These are phyloP conservation scores for Coendou prehensilis DNA, from an alignment of 2,797 vertebrate genomes.

Conservation along the genomic window DNA sequence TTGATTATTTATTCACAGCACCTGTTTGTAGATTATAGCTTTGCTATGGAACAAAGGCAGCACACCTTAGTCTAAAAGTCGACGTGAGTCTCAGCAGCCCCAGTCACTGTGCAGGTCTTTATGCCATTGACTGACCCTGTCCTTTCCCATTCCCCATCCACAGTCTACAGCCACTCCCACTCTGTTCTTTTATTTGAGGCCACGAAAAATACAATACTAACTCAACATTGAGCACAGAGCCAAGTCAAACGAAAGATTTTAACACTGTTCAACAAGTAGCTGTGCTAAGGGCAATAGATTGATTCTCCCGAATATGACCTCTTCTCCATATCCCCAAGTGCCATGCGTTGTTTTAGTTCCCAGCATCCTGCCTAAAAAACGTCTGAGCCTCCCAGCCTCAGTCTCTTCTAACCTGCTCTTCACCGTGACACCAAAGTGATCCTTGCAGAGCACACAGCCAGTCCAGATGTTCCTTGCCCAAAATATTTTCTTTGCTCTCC, in stretches of 20 bases:
- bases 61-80: neutral
- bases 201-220: neutral
- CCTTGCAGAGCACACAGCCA: neutral
- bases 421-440: neutral
- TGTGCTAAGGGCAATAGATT: neutral
- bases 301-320: neutral
- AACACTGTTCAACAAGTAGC: neutral
- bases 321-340: neutral
- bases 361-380: neutral
- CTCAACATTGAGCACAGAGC: neutral
- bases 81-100: neutral
- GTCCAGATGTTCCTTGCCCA: neutral
- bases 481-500: neutral
- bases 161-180: neutral
- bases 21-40: neutral
- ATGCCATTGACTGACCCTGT: neutral
- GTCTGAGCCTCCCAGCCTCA: neutral
- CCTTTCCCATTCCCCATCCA: neutral
- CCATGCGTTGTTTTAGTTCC: neutral
- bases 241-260: neutral
- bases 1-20: constrained; percentile 17
- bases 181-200: neutral
- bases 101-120: neutral
- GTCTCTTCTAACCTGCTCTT: neutral
- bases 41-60: neutral